Evolutionary conservation across 2,113 vertebrate species (phyloP).

Genomic region (Irena cyanogastra): DNA sequence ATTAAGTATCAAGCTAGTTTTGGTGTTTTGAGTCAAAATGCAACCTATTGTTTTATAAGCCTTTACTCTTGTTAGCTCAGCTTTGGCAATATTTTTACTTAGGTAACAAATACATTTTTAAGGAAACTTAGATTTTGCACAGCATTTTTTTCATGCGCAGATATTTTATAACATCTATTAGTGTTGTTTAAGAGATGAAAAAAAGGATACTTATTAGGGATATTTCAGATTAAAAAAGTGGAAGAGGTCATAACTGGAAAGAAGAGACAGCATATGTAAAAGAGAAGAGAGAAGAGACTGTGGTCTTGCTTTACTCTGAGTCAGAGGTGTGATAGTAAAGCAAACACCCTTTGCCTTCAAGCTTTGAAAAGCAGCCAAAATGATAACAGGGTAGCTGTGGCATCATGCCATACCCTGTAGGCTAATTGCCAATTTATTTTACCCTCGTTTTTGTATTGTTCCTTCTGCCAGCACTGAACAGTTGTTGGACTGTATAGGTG

Average conservation of each 20-base stretch:
- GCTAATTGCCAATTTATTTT: background rate
- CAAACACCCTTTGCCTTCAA: background rate
- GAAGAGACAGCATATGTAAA: background rate
- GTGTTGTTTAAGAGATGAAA: background rate
- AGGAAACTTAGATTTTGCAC: background rate
- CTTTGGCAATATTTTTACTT: background rate
- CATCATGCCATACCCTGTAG: background rate
- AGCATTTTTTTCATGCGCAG: background rate
- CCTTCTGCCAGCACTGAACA: background rate
- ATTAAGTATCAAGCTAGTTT: background rate
- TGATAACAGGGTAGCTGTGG: background rate
- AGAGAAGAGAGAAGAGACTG: background rate
- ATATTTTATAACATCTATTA: background rate
- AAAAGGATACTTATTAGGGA: background rate
- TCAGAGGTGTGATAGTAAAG: background rate
- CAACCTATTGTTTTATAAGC: background rate
- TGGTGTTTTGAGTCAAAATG: background rate
- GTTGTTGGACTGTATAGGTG: background rate
- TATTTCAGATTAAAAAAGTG: background rate
- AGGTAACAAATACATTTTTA: background rate
- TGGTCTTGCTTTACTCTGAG: background rate
- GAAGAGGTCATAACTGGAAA: background rate
- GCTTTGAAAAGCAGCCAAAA: background rate
- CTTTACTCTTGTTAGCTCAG: background rate
- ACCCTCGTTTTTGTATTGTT: background rate